Evolutionary conservation across 2,113 vertebrate species (phyloP).

Genomic region (Anolis sagrei): DNA sequence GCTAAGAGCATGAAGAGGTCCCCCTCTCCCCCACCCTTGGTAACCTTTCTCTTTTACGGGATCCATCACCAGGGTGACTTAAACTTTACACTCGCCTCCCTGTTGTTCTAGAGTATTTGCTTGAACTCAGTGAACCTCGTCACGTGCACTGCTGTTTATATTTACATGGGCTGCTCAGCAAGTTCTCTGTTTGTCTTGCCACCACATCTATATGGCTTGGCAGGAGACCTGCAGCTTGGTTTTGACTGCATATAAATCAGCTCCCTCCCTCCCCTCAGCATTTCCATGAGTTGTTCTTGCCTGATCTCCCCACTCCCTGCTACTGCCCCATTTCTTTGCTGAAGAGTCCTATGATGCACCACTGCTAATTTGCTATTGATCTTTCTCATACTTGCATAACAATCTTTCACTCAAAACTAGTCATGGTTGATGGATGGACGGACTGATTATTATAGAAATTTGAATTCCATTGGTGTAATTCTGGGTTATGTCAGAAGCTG

Average conservation of each 20-base stretch:
- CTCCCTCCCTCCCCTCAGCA: constrained; percentile 47
- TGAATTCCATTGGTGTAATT: too few relatives aligned
- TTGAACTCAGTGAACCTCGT: constrained; percentile 77
- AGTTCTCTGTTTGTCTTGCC: constrained; percentile 78
- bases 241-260: constrained; percentile 69
- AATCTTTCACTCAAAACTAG: neutral
- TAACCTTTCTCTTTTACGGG: constrained; percentile 57
- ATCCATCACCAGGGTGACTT: constrained; percentile 55
- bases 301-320: constrained; percentile 41
- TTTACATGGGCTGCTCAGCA: constrained; percentile 74
- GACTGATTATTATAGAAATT: too few relatives aligned
- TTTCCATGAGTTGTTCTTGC: constrained; percentile 70
- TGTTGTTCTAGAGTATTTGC: constrained; percentile 73
- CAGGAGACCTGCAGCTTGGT: constrained; percentile 65
- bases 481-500: too few relatives aligned
- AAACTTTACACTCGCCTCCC: constrained; percentile 67
- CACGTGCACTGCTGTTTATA: constrained; percentile 76
- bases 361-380: constrained; percentile 52
- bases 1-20: constrained; percentile 26
- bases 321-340: constrained; percentile 30
- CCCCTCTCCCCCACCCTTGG: neutral
- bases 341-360: constrained; percentile 54
- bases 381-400: constrained; percentile 27
- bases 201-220: constrained; percentile 75
- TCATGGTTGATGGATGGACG: too few relatives aligned